phyloP scores from a whole-genome alignment of 2,888 invertebrate genomes.

The Bursaphelenchus okinawaensis region DNA sequence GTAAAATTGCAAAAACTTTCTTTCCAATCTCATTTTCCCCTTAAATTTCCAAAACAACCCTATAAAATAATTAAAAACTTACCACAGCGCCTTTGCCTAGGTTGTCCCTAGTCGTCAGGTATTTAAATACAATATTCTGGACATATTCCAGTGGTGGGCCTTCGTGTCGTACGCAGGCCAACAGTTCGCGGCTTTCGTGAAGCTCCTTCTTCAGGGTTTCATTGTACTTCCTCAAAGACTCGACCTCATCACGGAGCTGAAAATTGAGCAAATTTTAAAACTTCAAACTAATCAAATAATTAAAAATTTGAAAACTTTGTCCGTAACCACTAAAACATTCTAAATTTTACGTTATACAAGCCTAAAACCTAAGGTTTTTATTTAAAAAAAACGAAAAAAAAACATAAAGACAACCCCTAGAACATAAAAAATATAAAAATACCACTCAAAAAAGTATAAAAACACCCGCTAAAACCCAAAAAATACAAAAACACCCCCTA shows the following conservation, averaged over 20 bases:
- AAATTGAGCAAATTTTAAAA: neutral
- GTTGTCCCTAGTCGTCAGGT: constrained; percentile 7
- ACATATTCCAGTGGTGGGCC: constrained; percentile 11
- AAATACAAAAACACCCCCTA: neutral
- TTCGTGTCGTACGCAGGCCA: neutral
- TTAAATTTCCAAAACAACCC: neutral
- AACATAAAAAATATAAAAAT: neutral
- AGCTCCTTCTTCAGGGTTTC: constrained; percentile 12
- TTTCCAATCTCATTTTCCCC: neutral
- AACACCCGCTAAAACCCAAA: neutral
- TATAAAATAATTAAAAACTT: neutral
- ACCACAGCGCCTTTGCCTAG: constrained; percentile 11
- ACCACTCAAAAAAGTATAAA: neutral
- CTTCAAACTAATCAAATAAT: neutral
- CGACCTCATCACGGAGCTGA: constrained; percentile 11
- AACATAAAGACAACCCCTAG: neutral
- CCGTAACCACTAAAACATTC: too few relatives aligned
- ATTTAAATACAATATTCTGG: constrained; percentile 11
- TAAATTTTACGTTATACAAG: too few relatives aligned
- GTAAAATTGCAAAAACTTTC: neutral
- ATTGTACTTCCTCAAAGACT: constrained; percentile 7
- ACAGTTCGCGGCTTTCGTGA: constrained; percentile 2
- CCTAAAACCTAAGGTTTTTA: too few relatives aligned
- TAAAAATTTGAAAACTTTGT: too few relatives aligned
- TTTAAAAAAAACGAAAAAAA: too few relatives aligned